Base-by-base conservation (phyloP, 2,888 invertebrate genomes). In the Meteorus cinctellus region DNA sequence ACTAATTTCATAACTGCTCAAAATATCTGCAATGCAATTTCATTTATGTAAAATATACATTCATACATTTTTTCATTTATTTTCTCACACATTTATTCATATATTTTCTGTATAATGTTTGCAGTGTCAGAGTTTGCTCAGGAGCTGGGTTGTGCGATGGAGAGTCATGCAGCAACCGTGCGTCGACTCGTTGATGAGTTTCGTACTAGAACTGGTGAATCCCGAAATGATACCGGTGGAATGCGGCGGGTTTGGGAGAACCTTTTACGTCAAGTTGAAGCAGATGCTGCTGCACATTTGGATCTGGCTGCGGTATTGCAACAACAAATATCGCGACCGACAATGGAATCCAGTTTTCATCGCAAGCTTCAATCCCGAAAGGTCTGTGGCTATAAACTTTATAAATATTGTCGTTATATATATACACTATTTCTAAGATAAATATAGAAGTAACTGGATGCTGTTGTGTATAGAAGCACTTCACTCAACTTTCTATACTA, bases 231-330 rank as follows among this genome's bases (percentile, higher is more conserved):
- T 86, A 94, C 94, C 73, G 93, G 94, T 90, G 94, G 95, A 63
- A 92, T 97, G 86, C 96, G 96, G 90, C 95, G 96, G 89, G 94
- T 95, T 77, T 97, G 97, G 97, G 97, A 97, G 90, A 95, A 94
- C 79, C 92, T 97, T 77, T 93, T 97, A 77, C 96, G 97, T 88
- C 97, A 97, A 90, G 96, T 96, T 78, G 97, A 97, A 90, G 94
- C 96, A 55, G 97, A 97, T 88, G 96, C 96, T 27, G 92, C 96
- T 87, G 94, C 96, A 65, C 94, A 96, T 90, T 94, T 94, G 86
- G 97, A 96, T 87, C 94, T 97, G 79, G 95, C 97, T 10, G 93
- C 94, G 45, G 94, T 96, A 36, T 91, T 97, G 76, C 88, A 89
- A 76, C 89, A 89, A 72, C 91, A 94, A 88, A 94, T 97, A 76